phyloP scores from a whole-genome alignment of 2,113 vertebrate genomes.

The Eudorcas thomsonii region DNA sequence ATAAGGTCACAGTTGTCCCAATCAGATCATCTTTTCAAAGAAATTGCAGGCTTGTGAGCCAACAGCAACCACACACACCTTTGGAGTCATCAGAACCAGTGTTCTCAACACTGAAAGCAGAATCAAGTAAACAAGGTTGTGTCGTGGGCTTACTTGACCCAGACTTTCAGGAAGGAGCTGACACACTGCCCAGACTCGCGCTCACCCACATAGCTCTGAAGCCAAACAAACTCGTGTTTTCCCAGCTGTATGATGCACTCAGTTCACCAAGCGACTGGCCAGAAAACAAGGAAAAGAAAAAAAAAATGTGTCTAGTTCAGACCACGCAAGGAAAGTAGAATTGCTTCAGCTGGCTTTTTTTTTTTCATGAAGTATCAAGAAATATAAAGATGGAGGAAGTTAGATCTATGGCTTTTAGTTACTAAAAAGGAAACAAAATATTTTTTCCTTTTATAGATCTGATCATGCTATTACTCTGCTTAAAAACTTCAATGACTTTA shows the following conservation, averaged over 20 bases:
- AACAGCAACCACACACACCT: slow-evolving; percentile 55
- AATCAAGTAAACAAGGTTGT: slow-evolving; percentile 70
- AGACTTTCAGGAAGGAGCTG: slow-evolving; percentile 69
- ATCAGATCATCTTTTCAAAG: slow-evolving; percentile 51
- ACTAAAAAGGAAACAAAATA: not conserved
- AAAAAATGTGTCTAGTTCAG: not conserved
- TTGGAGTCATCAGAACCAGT: slow-evolving; percentile 54
- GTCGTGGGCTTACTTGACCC: slow-evolving; percentile 64
- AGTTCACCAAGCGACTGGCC: not conserved
- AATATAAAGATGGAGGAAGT: not conserved
- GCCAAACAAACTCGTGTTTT: slow-evolving; percentile 69
- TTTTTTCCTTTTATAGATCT: not conserved
- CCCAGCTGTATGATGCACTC: slow-evolving; percentile 50
- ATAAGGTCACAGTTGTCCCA: slow-evolving; percentile 34
- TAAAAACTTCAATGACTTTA: not conserved
- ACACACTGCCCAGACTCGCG: slow-evolving; percentile 67
- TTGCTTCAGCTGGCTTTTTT: not conserved
- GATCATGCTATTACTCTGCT: not conserved
- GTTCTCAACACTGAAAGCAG: slow-evolving; percentile 44
- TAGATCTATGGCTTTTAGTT: not conserved
- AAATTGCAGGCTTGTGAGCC: slow-evolving; percentile 55
- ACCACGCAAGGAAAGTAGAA: too few relatives aligned
- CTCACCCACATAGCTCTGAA: slow-evolving; percentile 55
- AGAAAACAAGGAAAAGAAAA: slow-evolving; percentile 42
- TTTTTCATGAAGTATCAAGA: not conserved